Evolutionary conservation across 2,113 vertebrate genomes (phyloP), one percentile per base, ranked within the genome.

Genomic region (Rhinopomastus cyanomelas): DNA sequence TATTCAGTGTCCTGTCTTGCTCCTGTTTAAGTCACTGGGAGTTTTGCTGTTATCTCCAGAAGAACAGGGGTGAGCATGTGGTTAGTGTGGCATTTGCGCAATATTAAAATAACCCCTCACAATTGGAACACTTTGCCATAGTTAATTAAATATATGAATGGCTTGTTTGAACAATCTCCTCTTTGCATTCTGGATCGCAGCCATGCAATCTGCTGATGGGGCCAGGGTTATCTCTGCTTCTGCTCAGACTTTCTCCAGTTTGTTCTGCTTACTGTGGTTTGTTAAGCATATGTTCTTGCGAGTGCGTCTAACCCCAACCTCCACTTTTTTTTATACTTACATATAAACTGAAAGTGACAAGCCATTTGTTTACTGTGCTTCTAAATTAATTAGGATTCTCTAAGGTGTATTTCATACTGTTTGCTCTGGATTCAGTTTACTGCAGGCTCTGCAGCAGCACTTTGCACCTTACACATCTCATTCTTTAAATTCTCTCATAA

Each of bases 101-200:
- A 85, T 88, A 94, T 95, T 88, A 95, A 93, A 95, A 91, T 96
- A 96, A 94, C 93, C 94, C 71, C 83, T 85, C 90, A 89, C 77
- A 92, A 94, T 46, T 85, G 93, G 52, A 96, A 90, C 56, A 80
- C 32, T 93, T 92, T 94, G 90, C 88, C 93, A 90, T 72, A 88
- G 89, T 88, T 94, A 90, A 77, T 96, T 96, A 93, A 88, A 95
- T 92, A 91, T 95, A 94, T 80, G 93, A 95, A 94, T 84, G 77
- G 86, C 74, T 95, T 93, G 92, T 96, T 89, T 95, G 92, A 94
- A 95, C 92, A 95, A 94, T 95, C 94, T 94, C 92, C 52, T 87
- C 85, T 93, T 95, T 93, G 88, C 83, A 79, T 94, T 90, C 93
- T 96, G 96, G 78, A 85, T 92, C 13, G 3, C 23, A 89, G 95